phyloP scores from a whole-genome alignment of 2,888 invertebrate genomes.

The Protonemura montana region DNA sequence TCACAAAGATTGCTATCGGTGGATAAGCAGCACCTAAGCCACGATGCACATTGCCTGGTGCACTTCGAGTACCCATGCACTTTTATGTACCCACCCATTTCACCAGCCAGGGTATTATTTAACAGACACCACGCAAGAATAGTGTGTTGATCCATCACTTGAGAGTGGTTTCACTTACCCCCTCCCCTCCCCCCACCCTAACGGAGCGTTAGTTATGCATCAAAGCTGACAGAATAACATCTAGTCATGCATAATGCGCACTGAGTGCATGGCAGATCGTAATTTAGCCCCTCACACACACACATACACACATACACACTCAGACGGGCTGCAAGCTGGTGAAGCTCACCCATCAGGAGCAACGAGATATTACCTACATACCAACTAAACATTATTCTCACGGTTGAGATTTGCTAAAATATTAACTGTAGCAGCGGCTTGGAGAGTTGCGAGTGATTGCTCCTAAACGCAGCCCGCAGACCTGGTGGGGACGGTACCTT shows the following conservation, averaged over 20 bases:
- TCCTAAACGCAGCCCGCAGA: neutral
- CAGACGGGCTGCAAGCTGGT: neutral
- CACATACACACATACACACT: neutral
- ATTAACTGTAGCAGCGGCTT: neutral
- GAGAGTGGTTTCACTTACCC: slow-evolving; percentile 33
- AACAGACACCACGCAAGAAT: neutral
- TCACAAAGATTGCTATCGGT: no score
- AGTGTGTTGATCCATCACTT: slow-evolving; percentile 18
- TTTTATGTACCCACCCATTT: no score
- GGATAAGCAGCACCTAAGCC: no score
- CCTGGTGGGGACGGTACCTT: neutral
- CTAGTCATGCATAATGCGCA: slow-evolving; percentile 33
- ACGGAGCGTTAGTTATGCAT: slow-evolving; percentile 40
- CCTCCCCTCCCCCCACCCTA: neutral
- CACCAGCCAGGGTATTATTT: no score
- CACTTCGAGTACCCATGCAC: no score
- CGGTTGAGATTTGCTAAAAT: neutral
- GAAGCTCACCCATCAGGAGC: neutral
- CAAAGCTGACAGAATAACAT: slow-evolving; percentile 39
- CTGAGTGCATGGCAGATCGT: neutral
- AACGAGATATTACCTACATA: neutral
- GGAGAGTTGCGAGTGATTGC: neutral
- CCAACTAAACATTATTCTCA: neutral
- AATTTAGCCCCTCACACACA: neutral
- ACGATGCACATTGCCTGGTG: no score